Conservation (phyloP, 2,888 invertebrate species). For the Syrista parreyssii region DNA sequence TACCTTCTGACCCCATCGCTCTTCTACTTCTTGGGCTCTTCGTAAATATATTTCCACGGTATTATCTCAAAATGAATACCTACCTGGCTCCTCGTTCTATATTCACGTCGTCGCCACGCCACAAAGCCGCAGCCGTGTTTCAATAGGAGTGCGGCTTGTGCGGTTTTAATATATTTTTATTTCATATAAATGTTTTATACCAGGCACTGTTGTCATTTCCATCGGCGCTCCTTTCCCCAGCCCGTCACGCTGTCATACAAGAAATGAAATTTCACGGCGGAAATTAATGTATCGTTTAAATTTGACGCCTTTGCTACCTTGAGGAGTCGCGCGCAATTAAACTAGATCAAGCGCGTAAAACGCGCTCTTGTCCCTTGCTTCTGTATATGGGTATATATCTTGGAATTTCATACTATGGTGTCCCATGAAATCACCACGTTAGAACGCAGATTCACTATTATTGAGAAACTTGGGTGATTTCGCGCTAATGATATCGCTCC, state of each 20-base stretch:
- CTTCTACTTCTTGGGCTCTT: not conserved
- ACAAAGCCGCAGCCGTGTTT: not conserved
- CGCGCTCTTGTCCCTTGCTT: not conserved
- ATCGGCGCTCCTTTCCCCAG: not conserved
- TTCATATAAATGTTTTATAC: not conserved
- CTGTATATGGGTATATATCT: not conserved
- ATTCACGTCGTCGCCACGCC: not conserved
- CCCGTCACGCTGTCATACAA: not conserved
- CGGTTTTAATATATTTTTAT: conserved; percentile 7
- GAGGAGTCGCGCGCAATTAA: not conserved
- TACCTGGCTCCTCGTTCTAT: not conserved
- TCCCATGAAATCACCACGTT: not conserved
- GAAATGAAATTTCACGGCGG: not conserved
- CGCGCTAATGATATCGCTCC: not conserved
- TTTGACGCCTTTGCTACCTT: not conserved
- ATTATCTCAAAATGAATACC: conserved; percentile 5
- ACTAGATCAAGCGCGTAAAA: not conserved
- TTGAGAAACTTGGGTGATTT: not conserved
- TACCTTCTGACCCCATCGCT: not conserved
- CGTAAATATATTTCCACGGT: conserved; percentile 4
- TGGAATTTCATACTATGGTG: not conserved
- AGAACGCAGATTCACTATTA: not conserved
- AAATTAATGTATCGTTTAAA: not conserved
- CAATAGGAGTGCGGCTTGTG: not conserved
- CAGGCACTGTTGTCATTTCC: not conserved